phyloP scores from a whole-genome alignment of 2,888 invertebrate species.

The Orgyia antiqua region DNA sequence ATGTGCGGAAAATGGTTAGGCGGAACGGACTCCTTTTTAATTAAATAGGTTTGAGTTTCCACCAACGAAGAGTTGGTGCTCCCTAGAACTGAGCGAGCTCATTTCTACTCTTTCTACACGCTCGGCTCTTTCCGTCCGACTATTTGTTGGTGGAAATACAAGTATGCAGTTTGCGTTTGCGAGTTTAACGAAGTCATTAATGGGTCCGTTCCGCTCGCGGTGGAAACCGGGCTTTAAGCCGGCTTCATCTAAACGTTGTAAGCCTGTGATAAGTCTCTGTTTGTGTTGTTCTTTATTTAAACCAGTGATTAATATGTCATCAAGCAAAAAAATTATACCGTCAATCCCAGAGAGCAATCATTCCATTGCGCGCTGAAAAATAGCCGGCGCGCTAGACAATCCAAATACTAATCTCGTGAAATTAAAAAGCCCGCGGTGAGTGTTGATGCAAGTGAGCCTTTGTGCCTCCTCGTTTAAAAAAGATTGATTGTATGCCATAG shows the following conservation, averaged over 20 bases:
- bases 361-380: slow-evolving; percentile 9
- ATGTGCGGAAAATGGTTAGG: no score
- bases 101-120: no score
- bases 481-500: slow-evolving; percentile 1
- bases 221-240: no score
- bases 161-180: no score
- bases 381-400: slow-evolving; percentile 8
- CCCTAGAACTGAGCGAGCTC: no score
- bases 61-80: no score
- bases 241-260: not conserved
- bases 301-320: not conserved
- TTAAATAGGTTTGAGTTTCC: no score
- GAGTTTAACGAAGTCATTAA: no score
- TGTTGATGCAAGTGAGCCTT: slow-evolving; percentile 15
- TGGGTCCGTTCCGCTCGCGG: no score
- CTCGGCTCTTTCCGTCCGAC: no score
- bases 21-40: no score
- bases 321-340: not conserved
- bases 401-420: slow-evolving; percentile 13
- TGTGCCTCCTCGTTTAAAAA: slow-evolving; percentile 5
- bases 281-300: not conserved
- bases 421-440: slow-evolving; percentile 13
- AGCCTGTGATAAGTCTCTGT: not conserved
- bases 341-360: not conserved
- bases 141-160: no score